Percentiles rank a stretch among this genome's conserved stretches.
Conservation (phyloP, 2,888 invertebrate species). For the Fragum sueziense region DNA sequence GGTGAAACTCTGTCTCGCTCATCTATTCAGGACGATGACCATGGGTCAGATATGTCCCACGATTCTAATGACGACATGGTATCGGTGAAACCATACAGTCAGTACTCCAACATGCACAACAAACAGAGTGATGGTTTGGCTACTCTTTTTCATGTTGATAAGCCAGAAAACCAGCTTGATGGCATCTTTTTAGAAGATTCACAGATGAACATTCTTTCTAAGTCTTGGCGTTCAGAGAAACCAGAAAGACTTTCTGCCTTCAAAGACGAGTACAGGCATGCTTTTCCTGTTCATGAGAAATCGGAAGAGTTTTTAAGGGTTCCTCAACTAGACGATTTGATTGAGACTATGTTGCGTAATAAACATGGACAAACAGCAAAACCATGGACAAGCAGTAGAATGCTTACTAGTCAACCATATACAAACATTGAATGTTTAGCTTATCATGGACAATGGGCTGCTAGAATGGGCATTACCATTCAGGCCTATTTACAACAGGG, state of each 20-base stretch:
- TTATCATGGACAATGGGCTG: constrained; percentile 25
- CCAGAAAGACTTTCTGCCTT: constrained; percentile 28
- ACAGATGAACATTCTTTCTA: not conserved
- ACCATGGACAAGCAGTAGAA: constrained; percentile 16
- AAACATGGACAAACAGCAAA: constrained; percentile 1
- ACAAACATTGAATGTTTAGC: constrained; percentile 17
- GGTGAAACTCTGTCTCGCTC: not conserved
- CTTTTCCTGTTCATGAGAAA: constrained; percentile 21
- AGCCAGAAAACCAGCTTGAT: not conserved
- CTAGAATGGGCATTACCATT: not conserved
- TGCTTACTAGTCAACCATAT: constrained; percentile 19
- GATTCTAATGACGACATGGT: not conserved
- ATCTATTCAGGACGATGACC: not conserved
- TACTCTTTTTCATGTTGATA: not conserved
- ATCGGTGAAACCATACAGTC: not conserved
- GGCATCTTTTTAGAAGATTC: not conserved
- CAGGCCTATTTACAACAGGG: constrained; percentile 38
- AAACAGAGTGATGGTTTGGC: not conserved
- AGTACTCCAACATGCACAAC: not conserved
- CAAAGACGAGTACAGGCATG: constrained; percentile 20
- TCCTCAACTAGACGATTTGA: constrained; percentile 21
- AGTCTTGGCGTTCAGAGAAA: constrained; percentile 1
- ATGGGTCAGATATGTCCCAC: not conserved
- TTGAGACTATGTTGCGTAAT: constrained; percentile 26
- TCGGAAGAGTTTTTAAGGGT: constrained; percentile 10